Evolutionary conservation across 2,113 vertebrate genomes (phyloP).

Genomic region (Rhinogobius similis): DNA sequence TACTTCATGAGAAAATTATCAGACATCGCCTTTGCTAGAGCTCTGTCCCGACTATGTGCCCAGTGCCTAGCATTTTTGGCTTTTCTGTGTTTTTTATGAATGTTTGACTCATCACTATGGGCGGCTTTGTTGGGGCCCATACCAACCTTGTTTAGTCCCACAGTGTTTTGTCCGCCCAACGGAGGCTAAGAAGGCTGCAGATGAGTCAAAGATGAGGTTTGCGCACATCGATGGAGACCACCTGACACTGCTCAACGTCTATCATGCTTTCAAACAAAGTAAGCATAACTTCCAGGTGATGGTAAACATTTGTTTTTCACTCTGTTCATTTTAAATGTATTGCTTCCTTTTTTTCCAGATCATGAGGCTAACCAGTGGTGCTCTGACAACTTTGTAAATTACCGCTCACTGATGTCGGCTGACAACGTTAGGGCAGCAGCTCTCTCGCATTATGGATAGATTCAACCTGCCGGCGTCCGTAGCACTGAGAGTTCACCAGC

Average conservation of each 20-base stretch:
- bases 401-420: conserved; percentile 98
- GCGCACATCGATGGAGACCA: conserved; percentile 99
- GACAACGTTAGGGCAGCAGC: conserved; percentile 99
- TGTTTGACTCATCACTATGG: conserved; percentile 99
- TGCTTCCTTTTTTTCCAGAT: conserved; percentile 77
- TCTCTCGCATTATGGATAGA: conserved; percentile 99
- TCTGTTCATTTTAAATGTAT: background rate
- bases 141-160: conserved; percentile 99
- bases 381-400: conserved; percentile 99
- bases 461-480: conserved; percentile 97
- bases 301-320: background rate
- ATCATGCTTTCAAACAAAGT: conserved; percentile 99
- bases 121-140: conserved; percentile 99
- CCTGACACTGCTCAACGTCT: conserved; percentile 99
- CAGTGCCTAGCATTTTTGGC: conserved; percentile 86
- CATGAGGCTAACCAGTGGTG: conserved; percentile 99
- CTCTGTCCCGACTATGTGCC: conserved; percentile 88
- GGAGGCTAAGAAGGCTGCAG: conserved; percentile 99
- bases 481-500: conserved; percentile 99
- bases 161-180: conserved; percentile 99
- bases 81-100: conserved; percentile 97
- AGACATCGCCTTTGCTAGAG: conserved; percentile 61
- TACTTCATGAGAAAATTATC: conserved; percentile 65
- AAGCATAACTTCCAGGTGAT: conserved; percentile 49
- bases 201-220: conserved; percentile 99